A percentile compares a stretch with the other conserved stretches of the same genome.
phyloP scores from a whole-genome alignment of 2,113 vertebrate species.

The Aspiorhynchus laticeps region DNA sequence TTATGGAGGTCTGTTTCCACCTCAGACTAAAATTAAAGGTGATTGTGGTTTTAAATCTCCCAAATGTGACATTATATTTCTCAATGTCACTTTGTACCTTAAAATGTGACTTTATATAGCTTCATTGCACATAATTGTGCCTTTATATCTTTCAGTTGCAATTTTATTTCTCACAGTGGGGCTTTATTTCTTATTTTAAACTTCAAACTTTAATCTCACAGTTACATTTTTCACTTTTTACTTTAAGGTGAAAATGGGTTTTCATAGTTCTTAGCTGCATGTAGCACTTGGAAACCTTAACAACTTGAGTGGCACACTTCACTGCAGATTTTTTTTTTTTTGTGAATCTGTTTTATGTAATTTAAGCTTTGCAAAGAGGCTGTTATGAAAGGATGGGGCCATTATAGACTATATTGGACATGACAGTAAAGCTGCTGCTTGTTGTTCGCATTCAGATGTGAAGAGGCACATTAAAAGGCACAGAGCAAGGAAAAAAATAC shows the following conservation, averaged over 20 bases:
- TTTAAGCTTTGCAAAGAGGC: neutral
- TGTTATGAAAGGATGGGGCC: neutral
- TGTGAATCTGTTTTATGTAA: neutral
- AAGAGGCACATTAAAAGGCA: neutral
- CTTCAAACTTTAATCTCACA: neutral
- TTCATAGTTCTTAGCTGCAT: neutral
- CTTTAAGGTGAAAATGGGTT: neutral
- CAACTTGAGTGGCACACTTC: constrained; percentile 23
- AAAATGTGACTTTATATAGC: neutral
- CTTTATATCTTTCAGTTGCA: neutral
- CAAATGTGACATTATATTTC: neutral
- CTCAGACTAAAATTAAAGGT: neutral
- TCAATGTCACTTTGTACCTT: neutral
- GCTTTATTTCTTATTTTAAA: neutral
- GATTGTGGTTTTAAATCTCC: neutral
- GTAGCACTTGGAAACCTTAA: neutral
- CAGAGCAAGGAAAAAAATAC: neutral
- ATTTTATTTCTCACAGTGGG: neutral
- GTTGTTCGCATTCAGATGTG: neutral
- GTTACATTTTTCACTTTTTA: neutral
- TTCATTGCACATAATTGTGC: neutral
- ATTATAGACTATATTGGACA: neutral
- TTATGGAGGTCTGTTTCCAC: neutral
- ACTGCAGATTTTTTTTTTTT: neutral
- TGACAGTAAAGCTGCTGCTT: neutral